Conservation (phyloP, 2,797 vertebrate species). For the Anguilla obscura region DNA sequence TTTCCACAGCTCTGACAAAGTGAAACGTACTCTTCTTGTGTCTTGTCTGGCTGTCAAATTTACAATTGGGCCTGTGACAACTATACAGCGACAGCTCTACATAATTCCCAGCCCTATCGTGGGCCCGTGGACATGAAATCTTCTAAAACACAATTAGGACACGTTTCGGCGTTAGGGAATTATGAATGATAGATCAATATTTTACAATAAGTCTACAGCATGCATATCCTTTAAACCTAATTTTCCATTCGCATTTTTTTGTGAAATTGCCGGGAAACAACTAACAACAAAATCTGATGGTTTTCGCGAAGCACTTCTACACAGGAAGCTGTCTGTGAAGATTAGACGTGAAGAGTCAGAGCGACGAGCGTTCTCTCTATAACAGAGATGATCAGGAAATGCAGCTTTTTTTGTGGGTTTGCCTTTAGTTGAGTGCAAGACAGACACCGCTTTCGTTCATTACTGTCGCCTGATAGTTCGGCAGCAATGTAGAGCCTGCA, state of each 20-base stretch:
- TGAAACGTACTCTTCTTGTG: background rate
- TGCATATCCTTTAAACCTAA: no score
- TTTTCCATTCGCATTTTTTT: background rate
- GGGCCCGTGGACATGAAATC: no score
- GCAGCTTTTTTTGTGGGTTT: constrained; percentile 17
- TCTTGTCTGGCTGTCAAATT: background rate
- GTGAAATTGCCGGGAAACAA: background rate
- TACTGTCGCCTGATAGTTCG: constrained; percentile 3
- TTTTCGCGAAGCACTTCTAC: background rate
- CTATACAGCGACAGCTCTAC: background rate
- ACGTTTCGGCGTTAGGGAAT: background rate
- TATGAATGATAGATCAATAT: no score
- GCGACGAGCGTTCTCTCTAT: background rate
- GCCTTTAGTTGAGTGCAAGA: background rate
- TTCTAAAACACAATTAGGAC: background rate
- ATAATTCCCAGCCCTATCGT: background rate
- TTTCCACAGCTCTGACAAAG: background rate
- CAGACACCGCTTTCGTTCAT: background rate
- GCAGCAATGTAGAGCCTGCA: background rate
- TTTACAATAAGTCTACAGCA: no score
- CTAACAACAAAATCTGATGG: background rate
- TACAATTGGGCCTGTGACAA: background rate
- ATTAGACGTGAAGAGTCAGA: background rate
- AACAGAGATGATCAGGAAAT: constrained; percentile 24
- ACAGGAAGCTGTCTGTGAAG: background rate